phyloP scores from a whole-genome alignment of 92 coral and sea anemone genomes.

The Actinostola sp. region DNA sequence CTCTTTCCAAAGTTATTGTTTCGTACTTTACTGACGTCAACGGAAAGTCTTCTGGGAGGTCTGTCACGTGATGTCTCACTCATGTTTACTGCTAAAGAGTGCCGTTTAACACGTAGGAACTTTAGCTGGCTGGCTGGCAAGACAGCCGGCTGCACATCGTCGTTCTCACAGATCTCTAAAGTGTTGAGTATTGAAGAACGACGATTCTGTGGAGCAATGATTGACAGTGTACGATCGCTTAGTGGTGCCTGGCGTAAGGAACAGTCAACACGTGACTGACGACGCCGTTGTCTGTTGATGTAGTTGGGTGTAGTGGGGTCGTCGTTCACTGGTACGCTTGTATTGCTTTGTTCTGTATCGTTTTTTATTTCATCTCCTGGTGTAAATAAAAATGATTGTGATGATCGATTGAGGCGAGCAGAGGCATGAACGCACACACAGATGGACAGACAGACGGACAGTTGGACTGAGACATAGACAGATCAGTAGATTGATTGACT shows the following conservation, averaged over 20 bases:
- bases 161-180: slow-evolving; percentile 2
- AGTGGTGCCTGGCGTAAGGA: slow-evolving; percentile 42
- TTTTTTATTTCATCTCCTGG: slow-evolving; percentile 5
- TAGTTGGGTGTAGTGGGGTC: slow-evolving; percentile 14
- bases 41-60: slow-evolving; percentile 16
- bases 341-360: background rate
- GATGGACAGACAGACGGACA: background rate
- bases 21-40: slow-evolving; percentile 26
- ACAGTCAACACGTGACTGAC: slow-evolving; percentile 32
- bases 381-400: background rate
- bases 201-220: slow-evolving; percentile 35
- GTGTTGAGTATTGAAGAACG: slow-evolving; percentile 19
- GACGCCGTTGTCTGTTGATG: slow-evolving; percentile 24
- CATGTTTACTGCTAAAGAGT: slow-evolving; percentile 16
- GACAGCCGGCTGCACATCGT: slow-evolving; percentile 21
- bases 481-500: too few species aligned
- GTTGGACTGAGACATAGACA: too few species aligned
- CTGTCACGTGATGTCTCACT: slow-evolving; percentile 16
- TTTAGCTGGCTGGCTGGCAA: slow-evolving; percentile 6
- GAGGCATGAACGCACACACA: too few species aligned
- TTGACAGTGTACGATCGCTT: slow-evolving; percentile 41
- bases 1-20: slow-evolving; percentile 14
- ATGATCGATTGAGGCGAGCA: too few species aligned
- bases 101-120: slow-evolving; percentile 6
- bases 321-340: slow-evolving; percentile 1